Evolutionary conservation across 2,797 vertebrate species (phyloP), one percentile per base, ranked within the genome.

Genomic region (Coregonus sp.): DNA sequence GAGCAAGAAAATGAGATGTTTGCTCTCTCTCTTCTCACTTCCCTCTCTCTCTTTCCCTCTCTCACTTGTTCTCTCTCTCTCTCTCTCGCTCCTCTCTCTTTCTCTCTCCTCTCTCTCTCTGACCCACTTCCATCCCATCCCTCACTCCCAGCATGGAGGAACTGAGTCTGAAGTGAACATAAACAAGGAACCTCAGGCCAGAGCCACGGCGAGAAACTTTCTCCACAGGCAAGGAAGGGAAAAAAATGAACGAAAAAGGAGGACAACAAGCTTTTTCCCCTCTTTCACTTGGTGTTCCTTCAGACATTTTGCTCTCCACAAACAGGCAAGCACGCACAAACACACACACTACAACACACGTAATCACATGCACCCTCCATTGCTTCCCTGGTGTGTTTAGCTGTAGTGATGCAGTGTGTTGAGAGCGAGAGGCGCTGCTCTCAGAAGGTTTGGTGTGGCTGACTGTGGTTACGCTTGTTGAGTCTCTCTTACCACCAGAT

Each of bases 401-500:
- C 16, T 18, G 16, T 33, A n/a, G 67, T 69, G 47, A 37, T 15
- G 16, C 14, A 16, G 67, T 37, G 67, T 69, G 33, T 18, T 51
- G 70, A 7, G 70, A 37, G 47, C 3, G 68, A 37, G 81, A 88
- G 83, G 84, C 80, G 40, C 85, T 85, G 89, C 86, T 92, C 90
- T 93, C 90, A 88, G 87, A 91, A 88, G 91, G 88, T 89, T 86
- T 87, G 89, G 87, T 93, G 92, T 90, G 93, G 93, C 91, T 88
- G 89, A 85, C 90, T 93, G 92, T 89, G 93, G 92, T 94, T 91
- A 89, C 78, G 69, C 89, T 91, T 92, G 91, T 91, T 93, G 91
- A 94, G 91, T 90, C 87, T 69, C 84, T 78, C 92, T 91, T 90
- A 94, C 93, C 93, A 83, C 93, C 87, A 83, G 82, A 91, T 92